Evolutionary conservation across 1,140 invertebrate genomes (phyloP).

Genomic region (Micrasema minimum): DNA sequence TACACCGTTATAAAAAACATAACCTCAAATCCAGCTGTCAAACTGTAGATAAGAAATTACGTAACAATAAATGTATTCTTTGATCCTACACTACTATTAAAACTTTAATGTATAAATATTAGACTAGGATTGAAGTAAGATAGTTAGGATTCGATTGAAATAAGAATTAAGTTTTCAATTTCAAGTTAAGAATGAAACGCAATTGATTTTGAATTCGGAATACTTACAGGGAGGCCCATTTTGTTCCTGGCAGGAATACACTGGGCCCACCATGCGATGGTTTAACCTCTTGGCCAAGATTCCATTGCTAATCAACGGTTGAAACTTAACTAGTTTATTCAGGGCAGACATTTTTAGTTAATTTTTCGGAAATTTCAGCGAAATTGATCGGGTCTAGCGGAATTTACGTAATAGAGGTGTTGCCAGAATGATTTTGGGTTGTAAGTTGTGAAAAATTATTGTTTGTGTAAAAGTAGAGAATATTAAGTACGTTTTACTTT

Average conservation of each 20-base stretch:
- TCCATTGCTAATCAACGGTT: background rate
- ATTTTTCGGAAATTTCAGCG: too few relatives aligned
- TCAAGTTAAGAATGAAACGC: background rate
- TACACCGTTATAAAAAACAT: too few relatives aligned
- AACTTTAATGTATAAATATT: background rate
- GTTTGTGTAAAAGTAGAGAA: too few relatives aligned
- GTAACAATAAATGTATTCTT: background rate
- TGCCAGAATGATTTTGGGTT: too few relatives aligned
- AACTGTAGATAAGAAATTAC: too few relatives aligned
- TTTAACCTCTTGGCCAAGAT: background rate
- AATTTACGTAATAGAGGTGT: too few relatives aligned
- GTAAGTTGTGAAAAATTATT: too few relatives aligned
- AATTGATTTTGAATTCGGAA: too few relatives aligned
- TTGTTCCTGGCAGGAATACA: background rate
- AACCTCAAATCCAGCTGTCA: too few relatives aligned
- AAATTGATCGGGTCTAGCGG: too few relatives aligned
- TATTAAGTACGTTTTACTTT: too few relatives aligned
- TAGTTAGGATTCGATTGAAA: background rate
- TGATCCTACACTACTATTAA: too few relatives aligned
- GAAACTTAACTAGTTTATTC: background rate
- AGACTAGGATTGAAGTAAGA: background rate
- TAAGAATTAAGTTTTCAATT: background rate
- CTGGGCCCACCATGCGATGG: background rate
- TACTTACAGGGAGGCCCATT: background rate
- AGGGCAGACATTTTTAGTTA: slow-evolving; percentile 1